A percentile compares a stretch with the other conserved stretches of the same genome.
Conservation (phyloP, 2,113 vertebrate genomes). For the Poicephalus gulielmi region DNA sequence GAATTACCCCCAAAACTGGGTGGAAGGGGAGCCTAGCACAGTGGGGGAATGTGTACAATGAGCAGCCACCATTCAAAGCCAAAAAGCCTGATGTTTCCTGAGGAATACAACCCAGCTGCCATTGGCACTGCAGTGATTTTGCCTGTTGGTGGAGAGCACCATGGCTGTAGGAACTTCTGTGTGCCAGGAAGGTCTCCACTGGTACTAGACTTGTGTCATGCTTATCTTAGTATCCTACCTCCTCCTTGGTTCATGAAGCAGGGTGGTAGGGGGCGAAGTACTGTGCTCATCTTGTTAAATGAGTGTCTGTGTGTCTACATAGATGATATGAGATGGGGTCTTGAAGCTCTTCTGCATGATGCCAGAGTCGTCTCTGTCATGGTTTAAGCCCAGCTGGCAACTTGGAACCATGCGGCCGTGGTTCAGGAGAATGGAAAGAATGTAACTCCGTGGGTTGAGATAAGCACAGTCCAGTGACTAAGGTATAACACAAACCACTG, state of each 20-base stretch:
- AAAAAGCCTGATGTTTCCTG: neutral
- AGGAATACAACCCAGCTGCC: neutral
- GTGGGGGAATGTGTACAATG: neutral
- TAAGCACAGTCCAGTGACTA: no score
- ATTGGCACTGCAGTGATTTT: neutral
- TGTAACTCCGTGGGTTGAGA: no score
- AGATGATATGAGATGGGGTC: neutral
- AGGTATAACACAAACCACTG: no score
- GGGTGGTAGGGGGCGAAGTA: neutral
- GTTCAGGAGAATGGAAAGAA: no score
- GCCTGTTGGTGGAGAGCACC: neutral
- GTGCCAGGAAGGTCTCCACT: neutral
- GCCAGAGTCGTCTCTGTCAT: neutral
- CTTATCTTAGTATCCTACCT: neutral
- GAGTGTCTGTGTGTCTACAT: neutral
- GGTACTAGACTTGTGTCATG: neutral
- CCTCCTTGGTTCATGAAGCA: neutral
- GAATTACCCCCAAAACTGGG: neutral
- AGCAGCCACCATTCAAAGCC: neutral
- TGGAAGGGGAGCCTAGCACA: neutral
- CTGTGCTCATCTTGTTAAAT: accelerated
- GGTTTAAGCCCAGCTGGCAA: no score
- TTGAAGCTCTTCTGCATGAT: neutral
- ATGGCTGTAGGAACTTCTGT: neutral
- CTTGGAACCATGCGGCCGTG: no score